Conservation (phyloP, 2,888 invertebrate genomes). For the Octonoba sinensis region DNA sequence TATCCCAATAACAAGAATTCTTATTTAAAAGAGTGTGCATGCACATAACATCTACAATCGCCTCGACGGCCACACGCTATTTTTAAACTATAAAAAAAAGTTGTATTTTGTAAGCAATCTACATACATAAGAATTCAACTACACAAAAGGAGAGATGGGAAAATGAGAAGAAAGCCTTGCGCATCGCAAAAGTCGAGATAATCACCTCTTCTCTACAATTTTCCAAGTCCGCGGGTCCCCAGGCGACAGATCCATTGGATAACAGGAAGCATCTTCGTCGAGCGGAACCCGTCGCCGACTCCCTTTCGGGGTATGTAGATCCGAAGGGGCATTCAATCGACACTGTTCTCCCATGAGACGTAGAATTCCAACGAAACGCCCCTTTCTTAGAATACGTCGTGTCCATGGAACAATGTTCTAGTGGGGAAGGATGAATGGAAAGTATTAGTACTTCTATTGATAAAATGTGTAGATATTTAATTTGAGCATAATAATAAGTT, state of each 20-base stretch:
- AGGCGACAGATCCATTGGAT: slow-evolving; percentile 36
- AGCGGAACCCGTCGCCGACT: slow-evolving; percentile 16
- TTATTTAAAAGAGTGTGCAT: no score
- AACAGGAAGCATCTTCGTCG: slow-evolving; percentile 26
- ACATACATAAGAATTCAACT: no score
- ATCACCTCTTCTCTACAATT: slow-evolving; percentile 55
- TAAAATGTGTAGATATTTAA: no score
- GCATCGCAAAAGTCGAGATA: not conserved
- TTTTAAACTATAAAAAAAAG: no score
- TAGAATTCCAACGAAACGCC: slow-evolving; percentile 36
- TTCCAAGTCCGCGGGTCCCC: slow-evolving; percentile 34
- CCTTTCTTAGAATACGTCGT: slow-evolving; percentile 3
- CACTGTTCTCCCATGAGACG: slow-evolving; percentile 29
- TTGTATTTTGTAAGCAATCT: no score
- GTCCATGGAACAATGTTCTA: slow-evolving; percentile 28
- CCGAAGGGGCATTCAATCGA: slow-evolving; percentile 56
- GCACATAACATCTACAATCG: no score
- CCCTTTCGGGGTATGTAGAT: slow-evolving; percentile 4
- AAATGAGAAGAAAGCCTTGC: not conserved
- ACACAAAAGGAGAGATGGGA: no score
- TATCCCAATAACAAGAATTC: no score
- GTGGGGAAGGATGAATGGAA: not conserved
- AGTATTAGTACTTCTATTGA: no score
- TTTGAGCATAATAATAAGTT: no score
- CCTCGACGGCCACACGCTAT: no score